A percentile compares a stretch with the other conserved stretches of the same genome.
These are phyloP conservation scores for Zeugodacus cucurbitae DNA, from an alignment of 1,140 invertebrate genomes.

Conservation along the genomic window DNA sequence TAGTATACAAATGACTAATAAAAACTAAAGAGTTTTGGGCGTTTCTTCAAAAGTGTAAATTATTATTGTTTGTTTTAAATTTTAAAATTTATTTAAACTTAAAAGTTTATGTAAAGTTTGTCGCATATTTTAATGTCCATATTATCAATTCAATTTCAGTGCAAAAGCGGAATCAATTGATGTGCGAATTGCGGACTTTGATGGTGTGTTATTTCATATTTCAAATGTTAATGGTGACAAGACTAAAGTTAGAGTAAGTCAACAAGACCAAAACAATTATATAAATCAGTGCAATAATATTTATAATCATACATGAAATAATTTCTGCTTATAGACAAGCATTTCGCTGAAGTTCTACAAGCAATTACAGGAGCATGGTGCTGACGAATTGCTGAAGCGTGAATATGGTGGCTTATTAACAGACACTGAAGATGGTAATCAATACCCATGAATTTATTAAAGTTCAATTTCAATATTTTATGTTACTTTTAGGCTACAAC, in stretches of 20 bases:
- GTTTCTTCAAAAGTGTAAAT: background rate
- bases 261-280: too few relatives aligned
- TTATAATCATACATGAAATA: too few relatives aligned
- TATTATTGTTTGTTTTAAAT: too few relatives aligned
- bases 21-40: background rate
- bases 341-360: constrained; percentile 99
- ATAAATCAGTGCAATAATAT: too few relatives aligned
- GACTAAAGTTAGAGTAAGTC: constrained; percentile 93
- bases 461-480: background rate
- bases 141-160: constrained; percentile 71
- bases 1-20: background rate
- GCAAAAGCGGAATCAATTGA: constrained; percentile 95
- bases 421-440: constrained; percentile 83
- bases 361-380: constrained; percentile 97
- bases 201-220: constrained; percentile 98
- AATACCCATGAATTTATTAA: background rate
- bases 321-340: constrained; percentile 81
- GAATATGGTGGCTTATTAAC: constrained; percentile 88
- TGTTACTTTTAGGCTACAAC: constrained; percentile 83
- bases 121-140: too few relatives aligned
- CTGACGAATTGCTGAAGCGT: constrained; percentile 93
- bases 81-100: too few relatives aligned
- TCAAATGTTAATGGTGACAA: constrained; percentile 97
- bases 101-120: too few relatives aligned
- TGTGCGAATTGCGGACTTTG: constrained; percentile 95